Evolutionary conservation across 2,113 vertebrate species (phyloP), one percentile per base, ranked within the genome.

Genomic region (Rhinichthys klamathensis): DNA sequence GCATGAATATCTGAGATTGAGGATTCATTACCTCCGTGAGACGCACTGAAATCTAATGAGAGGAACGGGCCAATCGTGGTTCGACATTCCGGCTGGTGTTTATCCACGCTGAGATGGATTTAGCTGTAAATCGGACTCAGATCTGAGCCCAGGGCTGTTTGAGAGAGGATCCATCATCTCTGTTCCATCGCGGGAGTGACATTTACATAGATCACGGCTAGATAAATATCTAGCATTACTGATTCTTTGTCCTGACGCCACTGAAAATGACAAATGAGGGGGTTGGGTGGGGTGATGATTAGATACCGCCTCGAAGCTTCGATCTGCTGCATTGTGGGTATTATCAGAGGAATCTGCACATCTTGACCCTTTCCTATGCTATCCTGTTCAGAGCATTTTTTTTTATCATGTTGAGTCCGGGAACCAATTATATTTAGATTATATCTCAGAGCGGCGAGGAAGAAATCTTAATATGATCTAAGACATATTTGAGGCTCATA

Each of bases 151-250:
- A 54, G 75, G 74, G 85, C 58, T 67, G 60, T 79, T 65, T 30
- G 72, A 84, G 63, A 46, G 79, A 27, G 51, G 84, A 82, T 86
- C 74, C 63, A 67, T 88, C 84, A 84, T 84, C 72, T 85, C 88
- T 61, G 60, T 79, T 38, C 74, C 74, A 78, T 88, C 88, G 90
- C 80, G 89, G 90, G 91, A 72, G 73, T 86, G 87, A 92, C 87
- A 90, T 69, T 63, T 89, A 93, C 65, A 90, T 89, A 23, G 38
- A 92, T 87, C 88, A 92, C 91, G 6, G 93, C 89, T 90, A 91
- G 91, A 90, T 91, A 85, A 93, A 88, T 58, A 91, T 87, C 85
- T 92, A 86, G 89, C 91, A 80, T 87, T 88, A 90, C 80, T 91
- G 91, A 92, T 88, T 87, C 92, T 91, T 92, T 35, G 23, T 77